A percentile compares a stretch with the other conserved stretches of the same genome.
These are phyloP conservation scores for Mimas tiliae DNA, from an alignment of 2,888 invertebrate genomes.

Conservation along the genomic window DNA sequence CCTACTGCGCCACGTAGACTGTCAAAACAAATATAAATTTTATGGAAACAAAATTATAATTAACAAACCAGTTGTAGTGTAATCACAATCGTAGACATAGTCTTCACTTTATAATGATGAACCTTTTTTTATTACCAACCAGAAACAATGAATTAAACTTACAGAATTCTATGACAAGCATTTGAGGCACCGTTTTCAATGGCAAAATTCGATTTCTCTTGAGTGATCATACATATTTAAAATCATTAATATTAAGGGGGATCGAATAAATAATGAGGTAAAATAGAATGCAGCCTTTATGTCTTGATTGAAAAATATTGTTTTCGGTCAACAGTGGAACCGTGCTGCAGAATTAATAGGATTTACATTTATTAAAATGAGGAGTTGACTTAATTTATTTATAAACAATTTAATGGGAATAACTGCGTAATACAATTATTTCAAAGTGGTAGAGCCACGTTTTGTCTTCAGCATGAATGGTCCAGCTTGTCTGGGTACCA, in stretches of 20 bases:
- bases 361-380: not conserved
- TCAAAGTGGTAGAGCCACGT: not conserved
- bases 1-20: no score
- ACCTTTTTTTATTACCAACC: not conserved
- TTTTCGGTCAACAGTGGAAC: not conserved
- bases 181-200: slow-evolving; percentile 18
- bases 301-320: slow-evolving; percentile 8
- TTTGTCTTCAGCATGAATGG: no score
- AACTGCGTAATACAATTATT: no score
- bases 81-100: no score
- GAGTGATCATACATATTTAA: slow-evolving; percentile 31
- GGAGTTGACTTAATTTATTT: not conserved
- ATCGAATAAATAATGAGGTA: slow-evolving; percentile 25
- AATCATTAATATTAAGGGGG: slow-evolving; percentile 24
- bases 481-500: no score
- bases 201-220: slow-evolving; percentile 27
- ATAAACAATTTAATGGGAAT: not conserved
- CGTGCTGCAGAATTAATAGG: not conserved
- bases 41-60: no score
- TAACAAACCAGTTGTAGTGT: no score
- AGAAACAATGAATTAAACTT: slow-evolving; percentile 19
- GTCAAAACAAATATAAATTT: no score
- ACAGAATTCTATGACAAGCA: no score
- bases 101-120: no score
- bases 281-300: slow-evolving; percentile 18